Percentiles rank a stretch among this genome's conserved stretches.
These are phyloP conservation scores for Eupithecia centaureata DNA, from an alignment of 2,888 invertebrate genomes.

Conservation along the genomic window DNA sequence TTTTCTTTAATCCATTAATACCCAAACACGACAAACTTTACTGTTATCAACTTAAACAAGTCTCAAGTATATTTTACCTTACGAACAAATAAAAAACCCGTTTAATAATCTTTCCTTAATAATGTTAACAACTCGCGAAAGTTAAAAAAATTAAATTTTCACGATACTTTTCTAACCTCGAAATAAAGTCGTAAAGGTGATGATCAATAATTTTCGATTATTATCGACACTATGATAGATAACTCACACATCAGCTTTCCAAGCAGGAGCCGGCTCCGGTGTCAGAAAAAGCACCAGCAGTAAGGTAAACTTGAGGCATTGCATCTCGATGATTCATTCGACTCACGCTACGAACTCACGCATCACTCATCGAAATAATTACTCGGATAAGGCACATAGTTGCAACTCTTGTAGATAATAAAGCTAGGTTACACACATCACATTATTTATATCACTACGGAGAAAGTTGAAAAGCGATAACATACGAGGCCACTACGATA, in stretches of 20 bases:
- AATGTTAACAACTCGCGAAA: not conserved
- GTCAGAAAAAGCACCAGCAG: constrained; percentile 64
- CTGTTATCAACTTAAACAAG: not conserved
- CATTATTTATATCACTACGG: constrained; percentile 47
- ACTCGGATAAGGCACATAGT: constrained; percentile 73
- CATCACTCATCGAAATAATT: constrained; percentile 56
- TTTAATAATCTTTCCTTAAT: not conserved
- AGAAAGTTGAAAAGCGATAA: constrained; percentile 67
- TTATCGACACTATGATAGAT: not conserved
- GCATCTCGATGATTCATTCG: constrained; percentile 69
- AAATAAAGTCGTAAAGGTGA: not conserved
- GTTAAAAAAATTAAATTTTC: not conserved
- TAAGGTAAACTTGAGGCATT: constrained; percentile 60
- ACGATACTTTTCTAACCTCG: not conserved
- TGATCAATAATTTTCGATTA: not conserved
- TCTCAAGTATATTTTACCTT: not conserved
- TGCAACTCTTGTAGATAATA: constrained; percentile 56
- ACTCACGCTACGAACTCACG: constrained; percentile 53
- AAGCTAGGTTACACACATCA: constrained; percentile 57
- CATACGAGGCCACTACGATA: constrained; percentile 73
- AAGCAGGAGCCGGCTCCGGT: constrained; percentile 69
- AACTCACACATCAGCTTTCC: constrained; percentile 68
- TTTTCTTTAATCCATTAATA: not conserved
- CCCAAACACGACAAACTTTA: not conserved
- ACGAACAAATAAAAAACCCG: not conserved